Evolutionary conservation across 2,797 vertebrate species (phyloP).

Genomic region (Lateolabrax maculatus): DNA sequence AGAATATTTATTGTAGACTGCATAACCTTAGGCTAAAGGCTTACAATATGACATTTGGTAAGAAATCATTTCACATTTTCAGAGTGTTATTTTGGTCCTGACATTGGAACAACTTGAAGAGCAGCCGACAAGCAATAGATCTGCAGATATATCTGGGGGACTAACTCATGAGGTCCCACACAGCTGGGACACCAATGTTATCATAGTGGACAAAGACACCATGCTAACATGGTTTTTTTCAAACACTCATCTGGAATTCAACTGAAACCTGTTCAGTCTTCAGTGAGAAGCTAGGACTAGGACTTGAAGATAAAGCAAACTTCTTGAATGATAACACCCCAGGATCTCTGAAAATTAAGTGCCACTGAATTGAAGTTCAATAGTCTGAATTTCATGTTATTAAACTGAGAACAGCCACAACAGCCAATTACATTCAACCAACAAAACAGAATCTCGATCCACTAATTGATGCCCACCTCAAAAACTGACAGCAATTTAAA

Average conservation of each 20-base stretch:
- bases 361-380: too few species aligned
- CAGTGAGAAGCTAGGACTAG: background rate
- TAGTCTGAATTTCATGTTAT: too few species aligned
- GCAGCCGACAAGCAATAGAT: background rate
- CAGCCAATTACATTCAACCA: too few species aligned
- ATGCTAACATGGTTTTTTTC: background rate
- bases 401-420: too few species aligned
- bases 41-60: constrained; percentile 25
- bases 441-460: too few species aligned
- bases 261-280: background rate
- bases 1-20: constrained; percentile 48
- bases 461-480: too few species aligned
- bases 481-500: too few species aligned
- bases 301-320: too few species aligned
- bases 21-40: constrained; percentile 18
- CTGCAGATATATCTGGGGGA: background rate
- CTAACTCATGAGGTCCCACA: background rate
- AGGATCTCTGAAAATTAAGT: too few species aligned
- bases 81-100: constrained; percentile 6
- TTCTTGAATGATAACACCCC: too few species aligned
- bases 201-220: background rate
- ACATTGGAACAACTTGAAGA: constrained; percentile 1
- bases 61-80: constrained; percentile 21
- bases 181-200: background rate
- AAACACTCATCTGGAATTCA: background rate